These are phyloP conservation scores for Drosophila repleta DNA, from an alignment of 1,140 invertebrate genomes.

Conservation along the genomic window DNA sequence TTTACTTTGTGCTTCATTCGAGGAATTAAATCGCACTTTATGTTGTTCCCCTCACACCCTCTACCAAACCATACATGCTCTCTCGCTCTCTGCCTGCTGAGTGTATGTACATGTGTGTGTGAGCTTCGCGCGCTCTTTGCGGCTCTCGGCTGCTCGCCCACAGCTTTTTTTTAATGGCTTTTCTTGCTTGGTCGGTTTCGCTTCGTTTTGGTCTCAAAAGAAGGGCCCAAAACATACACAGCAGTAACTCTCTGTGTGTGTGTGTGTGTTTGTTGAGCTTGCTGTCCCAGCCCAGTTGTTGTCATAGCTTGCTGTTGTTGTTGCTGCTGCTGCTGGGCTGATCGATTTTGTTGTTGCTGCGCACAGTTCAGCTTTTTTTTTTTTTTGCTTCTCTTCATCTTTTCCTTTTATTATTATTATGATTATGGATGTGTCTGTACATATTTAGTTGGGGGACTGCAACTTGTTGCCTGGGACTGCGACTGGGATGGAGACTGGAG, in stretches of 20 bases:
- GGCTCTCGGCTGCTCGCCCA: conserved; percentile 40
- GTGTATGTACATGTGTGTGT: background rate
- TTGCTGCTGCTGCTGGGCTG: conserved; percentile 31
- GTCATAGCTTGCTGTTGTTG: conserved; percentile 42
- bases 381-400: conserved; percentile 28
- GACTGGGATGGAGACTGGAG: conserved; percentile 31
- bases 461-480: conserved; percentile 62
- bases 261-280: conserved; percentile 21
- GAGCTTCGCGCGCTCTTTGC: conserved; percentile 19
- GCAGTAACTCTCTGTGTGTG: conserved; percentile 13
- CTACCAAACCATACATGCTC: conserved; percentile 6
- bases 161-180: conserved; percentile 67
- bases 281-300: conserved; percentile 49
- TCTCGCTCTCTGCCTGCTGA: conserved; percentile 25
- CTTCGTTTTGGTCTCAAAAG: conserved; percentile 66
- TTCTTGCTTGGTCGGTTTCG: conserved; percentile 74
- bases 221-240: conserved; percentile 58
- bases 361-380: conserved; percentile 30
- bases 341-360: conserved; percentile 43
- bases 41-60: conserved; percentile 15
- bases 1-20: conserved; percentile 73
- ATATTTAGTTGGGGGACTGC: conserved; percentile 51
- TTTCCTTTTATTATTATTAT: conserved; percentile 44
- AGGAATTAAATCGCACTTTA: conserved; percentile 81
- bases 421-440: conserved; percentile 24